phyloP scores from a whole-genome alignment of 1,140 invertebrate genomes.

The Amyelois transitella region DNA sequence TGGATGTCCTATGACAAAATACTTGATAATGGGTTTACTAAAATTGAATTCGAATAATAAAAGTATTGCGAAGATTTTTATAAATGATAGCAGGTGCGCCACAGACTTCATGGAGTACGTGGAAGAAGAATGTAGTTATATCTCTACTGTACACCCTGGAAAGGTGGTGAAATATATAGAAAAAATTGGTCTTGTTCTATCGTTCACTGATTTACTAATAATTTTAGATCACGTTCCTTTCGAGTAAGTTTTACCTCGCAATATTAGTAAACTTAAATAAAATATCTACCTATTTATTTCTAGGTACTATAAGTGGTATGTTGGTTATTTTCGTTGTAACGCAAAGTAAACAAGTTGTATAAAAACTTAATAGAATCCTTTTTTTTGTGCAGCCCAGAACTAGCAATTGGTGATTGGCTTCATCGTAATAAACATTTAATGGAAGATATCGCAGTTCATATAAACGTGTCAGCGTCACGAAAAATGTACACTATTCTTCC shows the following conservation, averaged over 20 bases:
- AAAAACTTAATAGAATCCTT: conserved; percentile 8
- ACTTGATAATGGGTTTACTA: conserved; percentile 50
- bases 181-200: conserved; percentile 57
- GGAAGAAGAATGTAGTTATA: conserved; percentile 51
- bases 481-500: conserved; percentile 61
- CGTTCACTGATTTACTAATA: conserved; percentile 48
- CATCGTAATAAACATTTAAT: conserved; percentile 46
- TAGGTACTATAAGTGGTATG: not conserved
- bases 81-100: conserved; percentile 43
- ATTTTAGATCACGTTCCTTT: conserved; percentile 55
- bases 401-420: conserved; percentile 53
- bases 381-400: conserved; percentile 27
- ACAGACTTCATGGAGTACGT: conserved; percentile 40
- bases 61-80: conserved; percentile 47
- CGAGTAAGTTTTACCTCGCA: conserved; percentile 43
- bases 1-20: conserved; percentile 36
- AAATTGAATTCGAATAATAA: conserved; percentile 26
- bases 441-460: conserved; percentile 42
- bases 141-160: conserved; percentile 31
- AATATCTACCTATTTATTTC: not conserved
- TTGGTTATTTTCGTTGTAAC: not conserved
- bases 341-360: no score
- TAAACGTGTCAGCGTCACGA: conserved; percentile 61
- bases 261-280: not conserved
- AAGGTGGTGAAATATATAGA: conserved; percentile 51